These are phyloP conservation scores for Gopherus flavomarginatus DNA, from an alignment of 2,113 vertebrate species.

Conservation along the genomic window DNA sequence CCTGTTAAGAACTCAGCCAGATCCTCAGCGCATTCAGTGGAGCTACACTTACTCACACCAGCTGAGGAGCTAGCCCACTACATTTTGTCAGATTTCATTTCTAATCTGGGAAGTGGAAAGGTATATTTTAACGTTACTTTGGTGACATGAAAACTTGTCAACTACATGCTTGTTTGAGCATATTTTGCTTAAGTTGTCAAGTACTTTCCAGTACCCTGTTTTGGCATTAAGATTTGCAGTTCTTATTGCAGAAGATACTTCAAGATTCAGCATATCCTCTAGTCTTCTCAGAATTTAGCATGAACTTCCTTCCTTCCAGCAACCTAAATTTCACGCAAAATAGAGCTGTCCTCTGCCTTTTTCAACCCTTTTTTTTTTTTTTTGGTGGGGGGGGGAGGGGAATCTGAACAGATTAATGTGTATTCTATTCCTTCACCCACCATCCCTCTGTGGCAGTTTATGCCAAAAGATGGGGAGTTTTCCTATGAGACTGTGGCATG, in stretches of 20 bases:
- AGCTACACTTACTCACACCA: background rate
- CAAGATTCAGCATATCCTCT: background rate
- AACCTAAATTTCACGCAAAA: background rate
- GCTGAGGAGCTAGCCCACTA: background rate
- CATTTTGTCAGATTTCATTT: background rate
- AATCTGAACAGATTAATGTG: background rate
- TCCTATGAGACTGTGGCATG: background rate
- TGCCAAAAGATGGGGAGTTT: background rate
- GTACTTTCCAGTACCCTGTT: background rate
- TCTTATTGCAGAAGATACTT: background rate
- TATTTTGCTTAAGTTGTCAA: background rate
- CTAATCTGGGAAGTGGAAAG: background rate
- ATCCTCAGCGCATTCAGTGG: conserved; percentile 26
- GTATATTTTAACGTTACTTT: background rate
- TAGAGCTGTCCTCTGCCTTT: background rate
- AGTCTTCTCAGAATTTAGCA: background rate
- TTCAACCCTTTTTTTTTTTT: background rate
- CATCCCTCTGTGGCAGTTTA: background rate
- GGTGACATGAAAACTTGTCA: background rate
- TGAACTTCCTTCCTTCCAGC: background rate
- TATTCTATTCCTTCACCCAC: background rate
- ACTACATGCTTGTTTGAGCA: background rate
- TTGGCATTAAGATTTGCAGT: background rate
- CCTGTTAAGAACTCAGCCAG: background rate
- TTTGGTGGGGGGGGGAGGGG: background rate